Base-by-base conservation (phyloP, 2,888 invertebrate species). In the Scaeva pyrastri region DNA sequence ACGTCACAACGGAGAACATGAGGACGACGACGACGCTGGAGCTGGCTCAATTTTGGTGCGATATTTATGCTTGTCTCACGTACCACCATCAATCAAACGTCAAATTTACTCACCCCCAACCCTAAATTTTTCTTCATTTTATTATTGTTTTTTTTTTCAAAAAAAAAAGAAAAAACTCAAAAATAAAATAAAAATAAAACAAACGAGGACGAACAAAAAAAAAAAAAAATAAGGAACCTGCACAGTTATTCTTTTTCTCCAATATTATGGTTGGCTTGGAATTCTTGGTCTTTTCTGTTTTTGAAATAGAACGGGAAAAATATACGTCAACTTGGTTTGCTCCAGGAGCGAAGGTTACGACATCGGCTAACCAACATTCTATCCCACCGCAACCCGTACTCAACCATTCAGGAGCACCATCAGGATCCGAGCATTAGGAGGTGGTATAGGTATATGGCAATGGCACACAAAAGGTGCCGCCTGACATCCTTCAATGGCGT, bases 61-160 rank as follows among this genome's bases (percentile, higher is more conserved):
- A 74, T 86, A 82, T 82, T 86, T 86, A 64, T 82, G 86, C 78
- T 71, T 39, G 64, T 52, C 74, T 82, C 86, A 86, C 86, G 86
- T 86, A 78, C 78, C 74, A 71, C 82, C 86, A 86, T 86, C 86
- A 86, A 82, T 86, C 86, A 86, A 86, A 86, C 74, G 86, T 86
- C 86, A 86, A 78, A 86, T 86, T 86, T 86, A 60, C 74, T 78
- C 77, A 16, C 31, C 23, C 43, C 21, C 45, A 45, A 11, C 50
- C 41, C 19, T 11, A 1, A 21, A 14, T 19, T 50, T 36, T 31
- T 36, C 1, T 50, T 68, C 21, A 50, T 66, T 12, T 36, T 56
- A 26, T 36, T 31, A 16, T 56, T 58, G 1, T 43, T 21, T 12
- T 83, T 77, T 68, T 70, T 74, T 36, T 39, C 31, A 14, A 50